Base-by-base conservation (phyloP, 1,140 invertebrate species). In the Papilio aristodemus region DNA sequence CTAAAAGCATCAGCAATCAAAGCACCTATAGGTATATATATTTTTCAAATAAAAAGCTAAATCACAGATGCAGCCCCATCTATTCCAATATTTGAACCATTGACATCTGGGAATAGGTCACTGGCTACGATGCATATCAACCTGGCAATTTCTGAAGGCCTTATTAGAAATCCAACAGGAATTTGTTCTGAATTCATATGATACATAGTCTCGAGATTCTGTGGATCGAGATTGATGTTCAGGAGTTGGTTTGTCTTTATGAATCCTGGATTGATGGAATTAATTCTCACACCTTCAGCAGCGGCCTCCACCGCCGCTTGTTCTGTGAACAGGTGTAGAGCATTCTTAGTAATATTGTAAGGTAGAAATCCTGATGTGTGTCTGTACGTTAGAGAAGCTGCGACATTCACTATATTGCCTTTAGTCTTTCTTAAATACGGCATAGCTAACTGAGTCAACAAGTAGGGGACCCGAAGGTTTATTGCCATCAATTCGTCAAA, bases 401-500 rank as follows among this genome's bases (percentile, higher is more conserved):
- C 46, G 0, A 84, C 60, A 39, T 77, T 81, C 0, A 81, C 76
- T 9, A 83, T 50, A 22, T 81, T 80, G 0, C 81, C 81, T 76
- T 80, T 81, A 0, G 94, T 93, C 78, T 93, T 91, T 9, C 94
- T 89, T 8, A 97, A 87, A 83, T 96, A 91, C 4, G 96, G 96
- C 3, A 95, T 93, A 66, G 94, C 94, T 17, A 96, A 76, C 92
- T 94, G 94, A 1, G 94, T 96, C 58, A 97, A 76, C 66, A 95
- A 92, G 84, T 95, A 96, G 1, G 96, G 85, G 13, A 95, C 92
- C 60, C 94, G 91, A 7, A 96, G 94, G 87, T 97, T 97, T 36
- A 93, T 84, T 72, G 94, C 93, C 70, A 96, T 94, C 1, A 95
- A 75, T 71, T 93, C 89, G 70, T 97, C 95, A 81, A 94, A 96